Conservation (phyloP, 1,140 invertebrate species). For the Drosophila ambigua region DNA sequence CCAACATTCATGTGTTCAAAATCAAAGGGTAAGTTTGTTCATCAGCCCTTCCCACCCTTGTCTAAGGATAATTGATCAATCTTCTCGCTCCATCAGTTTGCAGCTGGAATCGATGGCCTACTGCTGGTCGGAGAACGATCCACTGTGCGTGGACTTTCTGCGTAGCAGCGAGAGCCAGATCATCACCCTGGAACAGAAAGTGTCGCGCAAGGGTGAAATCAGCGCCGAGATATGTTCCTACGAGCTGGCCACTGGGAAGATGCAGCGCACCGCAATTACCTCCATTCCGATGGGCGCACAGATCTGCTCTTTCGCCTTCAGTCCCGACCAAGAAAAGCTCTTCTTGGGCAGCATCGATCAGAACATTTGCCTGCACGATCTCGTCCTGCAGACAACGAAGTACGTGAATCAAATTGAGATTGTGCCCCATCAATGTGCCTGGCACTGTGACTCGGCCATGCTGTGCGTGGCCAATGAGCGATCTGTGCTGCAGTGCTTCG, state of each 20-base stretch:
- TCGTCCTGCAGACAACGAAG: conserved; percentile 86
- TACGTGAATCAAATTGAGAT: conserved; percentile 85
- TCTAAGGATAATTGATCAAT: neutral
- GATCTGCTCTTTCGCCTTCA: conserved; percentile 88
- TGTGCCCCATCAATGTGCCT: conserved; percentile 89
- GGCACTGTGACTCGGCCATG: conserved; percentile 89
- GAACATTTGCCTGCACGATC: conserved; percentile 89
- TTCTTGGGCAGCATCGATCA: conserved; percentile 91
- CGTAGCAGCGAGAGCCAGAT: conserved; percentile 88
- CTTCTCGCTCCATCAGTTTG: conserved; percentile 59
- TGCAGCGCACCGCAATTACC: conserved; percentile 88
- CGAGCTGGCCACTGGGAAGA: conserved; percentile 88
- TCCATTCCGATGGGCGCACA: conserved; percentile 90
- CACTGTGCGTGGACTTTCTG: conserved; percentile 88
- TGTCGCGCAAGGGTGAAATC: conserved; percentile 90
- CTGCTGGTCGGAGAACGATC: conserved; percentile 89
- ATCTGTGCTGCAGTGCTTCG: conserved; percentile 91
- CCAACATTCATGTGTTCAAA: conserved; percentile 91
- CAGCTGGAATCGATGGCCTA: conserved; percentile 87
- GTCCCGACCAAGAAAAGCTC: conserved; percentile 89
- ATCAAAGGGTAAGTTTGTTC: conserved; percentile 57
- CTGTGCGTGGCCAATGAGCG: conserved; percentile 89
- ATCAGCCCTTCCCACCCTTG: neutral
- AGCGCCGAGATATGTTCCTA: conserved; percentile 90
- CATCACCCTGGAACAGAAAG: conserved; percentile 90